These are phyloP conservation scores for Tetraneura akinire DNA, from an alignment of 1,140 invertebrate species.

Conservation along the genomic window DNA sequence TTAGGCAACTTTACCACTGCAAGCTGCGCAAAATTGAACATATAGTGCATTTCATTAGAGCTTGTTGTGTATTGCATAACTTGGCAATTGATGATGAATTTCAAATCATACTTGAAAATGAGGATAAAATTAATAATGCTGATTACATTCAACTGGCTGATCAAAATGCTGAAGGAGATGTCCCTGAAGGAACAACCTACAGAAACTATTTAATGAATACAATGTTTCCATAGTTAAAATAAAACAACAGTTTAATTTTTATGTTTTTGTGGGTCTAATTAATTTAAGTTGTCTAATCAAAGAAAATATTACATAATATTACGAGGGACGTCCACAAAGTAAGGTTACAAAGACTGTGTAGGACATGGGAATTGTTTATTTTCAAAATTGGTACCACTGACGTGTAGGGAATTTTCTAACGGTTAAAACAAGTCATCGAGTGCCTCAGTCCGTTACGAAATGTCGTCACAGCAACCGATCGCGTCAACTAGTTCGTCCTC, in stretches of 20 bases:
- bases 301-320: too few relatives aligned
- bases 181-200: slow-evolving; percentile 19
- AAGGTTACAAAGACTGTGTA: not conserved
- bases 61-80: slow-evolving; percentile 39
- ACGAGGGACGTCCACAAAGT: not conserved
- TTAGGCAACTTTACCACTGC: slow-evolving; percentile 35
- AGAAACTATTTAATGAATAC: slow-evolving; percentile 2
- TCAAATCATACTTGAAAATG: slow-evolving; percentile 21
- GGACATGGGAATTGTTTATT: not conserved
- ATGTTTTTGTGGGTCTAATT: not conserved
- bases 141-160: not conserved
- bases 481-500: not conserved
- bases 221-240: slow-evolving; percentile 8
- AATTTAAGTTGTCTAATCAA: not conserved
- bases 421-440: not conserved
- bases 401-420: not conserved
- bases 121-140: not conserved
- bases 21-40: not conserved
- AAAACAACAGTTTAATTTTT: not conserved
- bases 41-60: slow-evolving; percentile 29
- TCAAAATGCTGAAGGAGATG: not conserved
- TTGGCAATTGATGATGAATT: slow-evolving; percentile 15
- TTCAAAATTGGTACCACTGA: not conserved
- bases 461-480: not conserved
- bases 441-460: slow-evolving; percentile 3